phyloP scores from a whole-genome alignment of 2,113 vertebrate species.

The Hemibates koningsi region DNA sequence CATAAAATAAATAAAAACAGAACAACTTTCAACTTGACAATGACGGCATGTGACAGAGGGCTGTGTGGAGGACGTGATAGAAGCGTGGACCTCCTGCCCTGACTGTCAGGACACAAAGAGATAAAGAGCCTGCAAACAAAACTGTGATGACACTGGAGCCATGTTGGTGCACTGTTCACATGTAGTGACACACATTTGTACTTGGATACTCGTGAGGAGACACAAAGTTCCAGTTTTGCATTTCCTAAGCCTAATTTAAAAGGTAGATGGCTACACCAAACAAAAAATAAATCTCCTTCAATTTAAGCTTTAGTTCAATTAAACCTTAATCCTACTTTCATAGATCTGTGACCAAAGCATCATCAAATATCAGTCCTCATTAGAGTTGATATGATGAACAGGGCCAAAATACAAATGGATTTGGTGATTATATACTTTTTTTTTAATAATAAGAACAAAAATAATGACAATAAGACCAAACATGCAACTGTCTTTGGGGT shows the following conservation, averaged over 20 bases:
- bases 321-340: accelerated
- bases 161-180: background rate
- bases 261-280: background rate
- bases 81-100: conserved; percentile 21
- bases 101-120: conserved; percentile 1
- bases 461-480: background rate
- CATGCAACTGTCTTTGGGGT: background rate
- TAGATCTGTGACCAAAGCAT: background rate
- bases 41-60: background rate
- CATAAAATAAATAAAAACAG: background rate
- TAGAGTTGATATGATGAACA: background rate
- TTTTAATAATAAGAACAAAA: background rate
- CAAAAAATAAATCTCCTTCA: background rate
- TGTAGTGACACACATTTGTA: background rate
- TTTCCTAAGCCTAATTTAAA: background rate
- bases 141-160: background rate
- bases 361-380: background rate
- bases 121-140: background rate
- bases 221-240: background rate
- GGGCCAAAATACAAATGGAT: background rate
- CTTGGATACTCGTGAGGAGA: background rate
- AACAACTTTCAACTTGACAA: background rate
- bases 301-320: background rate
- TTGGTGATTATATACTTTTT: background rate
- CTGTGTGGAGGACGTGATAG: conserved; percentile 5